Evolutionary conservation across 2,888 invertebrate genomes (phyloP), one percentile per base, ranked within the genome.

Genomic region (Xylophagus ater): DNA sequence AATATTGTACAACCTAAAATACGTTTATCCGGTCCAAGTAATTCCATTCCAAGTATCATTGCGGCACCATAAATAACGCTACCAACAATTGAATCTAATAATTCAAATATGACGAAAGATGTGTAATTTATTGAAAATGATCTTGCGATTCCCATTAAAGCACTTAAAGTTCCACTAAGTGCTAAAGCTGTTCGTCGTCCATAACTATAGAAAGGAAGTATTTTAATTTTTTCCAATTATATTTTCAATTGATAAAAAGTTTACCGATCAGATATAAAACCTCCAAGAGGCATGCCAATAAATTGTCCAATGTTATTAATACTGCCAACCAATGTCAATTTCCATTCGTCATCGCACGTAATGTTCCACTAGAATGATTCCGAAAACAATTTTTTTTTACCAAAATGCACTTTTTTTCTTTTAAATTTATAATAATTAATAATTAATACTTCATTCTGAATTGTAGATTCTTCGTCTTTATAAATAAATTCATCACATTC

Each of bases 251-350:
- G 9, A 21, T 7, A 21, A 21, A 21, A 21, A 21, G 9, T 7
- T 21, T 56, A 82, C 70, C 73, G 78, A 63, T 84, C 84, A 3
- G 74, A 80, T 50, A 72, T 66, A 55, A 64, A 71, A 56, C 72
- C 76, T 23, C 66, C 74, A 37, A 81, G 66, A 14, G 80, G 70
- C 61, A 82, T 71, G 8, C 81, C 78, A 26, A 79, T 65, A 51
- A 83, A 78, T 66, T 81, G 81, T 14, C 82, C 83, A 33, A 78
- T 58, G 55, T 78, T 81, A 56, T 81, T 80, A 5, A 81, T 68
- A 2, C 83, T 81, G 7, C 84, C 84, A 24, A 83, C 74, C 50
- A 84, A 54, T 1, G 82, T 74, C 40, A 79, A 60, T 61, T 78
- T 81, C 83, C 83, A 84, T 43, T 75, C 58, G 46, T 71, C 67